Evolutionary conservation across 1,140 invertebrate species (phyloP), one percentile per base, ranked within the genome.

Genomic region (Coboldia fuscipes): DNA sequence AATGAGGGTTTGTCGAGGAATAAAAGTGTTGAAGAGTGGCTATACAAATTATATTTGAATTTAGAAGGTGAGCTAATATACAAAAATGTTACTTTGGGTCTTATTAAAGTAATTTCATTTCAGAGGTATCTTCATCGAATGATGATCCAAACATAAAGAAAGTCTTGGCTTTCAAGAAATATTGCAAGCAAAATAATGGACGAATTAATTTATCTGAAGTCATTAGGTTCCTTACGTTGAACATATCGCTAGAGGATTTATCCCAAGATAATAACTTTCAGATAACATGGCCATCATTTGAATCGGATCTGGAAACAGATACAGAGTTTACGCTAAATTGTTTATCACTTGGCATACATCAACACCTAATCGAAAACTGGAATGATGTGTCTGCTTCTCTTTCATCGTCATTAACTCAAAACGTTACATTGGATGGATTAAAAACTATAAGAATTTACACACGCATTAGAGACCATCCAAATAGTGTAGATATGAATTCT

Each of bases 331-430:
- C 66, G 2, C 50, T 77, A 6, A 59, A 62, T 36, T 68, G 61
- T 39, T 44, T 76, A 4, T 66, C 66, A 20, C 42, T 75, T 17
- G 69, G 70, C 13, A 63, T 75, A 50, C 66, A 77, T 51, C 30
- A 32, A n/a, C 3, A 66, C 71, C 43, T 37, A 43, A 9, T 44
- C 45, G 15, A 27, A 46, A 15, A 30, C 35, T 1, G 21, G 44
- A 3, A 41, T 51, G 10, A 9, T 37, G 17, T 17, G 17, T 3
- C 37, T 33, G 7, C 20, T 35, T 0, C 35, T 24, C n/a, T 21
- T 28, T n/a, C 21, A 17, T 1, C 37, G 40, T 3, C 14, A 19
- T 26, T 17, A 10, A 6, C 17, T 12, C 28, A 18, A 19, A 16
- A 18, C 14, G 0, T 14, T 18, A 6, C 15, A 18, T 2, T n/a